Conservation (phyloP, 2,888 invertebrate genomes). For the Sepiola atlantica region DNA sequence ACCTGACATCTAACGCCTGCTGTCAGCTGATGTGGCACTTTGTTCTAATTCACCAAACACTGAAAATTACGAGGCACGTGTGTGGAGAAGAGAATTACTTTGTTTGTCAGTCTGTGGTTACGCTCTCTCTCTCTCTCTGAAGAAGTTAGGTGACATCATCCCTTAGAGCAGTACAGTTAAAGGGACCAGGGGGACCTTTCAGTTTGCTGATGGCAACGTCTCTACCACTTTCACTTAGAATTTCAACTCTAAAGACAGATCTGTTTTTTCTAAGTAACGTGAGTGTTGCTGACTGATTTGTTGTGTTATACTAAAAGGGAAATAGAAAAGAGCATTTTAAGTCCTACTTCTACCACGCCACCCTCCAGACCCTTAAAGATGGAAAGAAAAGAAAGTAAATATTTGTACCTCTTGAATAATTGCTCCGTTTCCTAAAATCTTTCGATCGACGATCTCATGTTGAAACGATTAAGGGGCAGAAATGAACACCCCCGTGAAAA, state of each 20-base stretch:
- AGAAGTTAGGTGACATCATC: neutral
- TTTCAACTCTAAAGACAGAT: neutral
- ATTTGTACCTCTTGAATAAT: neutral
- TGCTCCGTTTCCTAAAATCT: neutral
- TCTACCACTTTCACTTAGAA: neutral
- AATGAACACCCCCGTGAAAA: neutral
- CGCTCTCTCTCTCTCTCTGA: neutral
- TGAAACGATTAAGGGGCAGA: slow-evolving; percentile 13
- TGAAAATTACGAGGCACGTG: neutral
- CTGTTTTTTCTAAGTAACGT: neutral
- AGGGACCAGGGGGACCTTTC: neutral
- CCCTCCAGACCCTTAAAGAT: neutral
- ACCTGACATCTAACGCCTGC: neutral
- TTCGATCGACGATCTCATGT: neutral
- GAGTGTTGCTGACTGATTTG: neutral
- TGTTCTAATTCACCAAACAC: neutral
- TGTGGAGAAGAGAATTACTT: neutral
- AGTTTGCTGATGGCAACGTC: neutral
- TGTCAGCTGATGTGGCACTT: slow-evolving; percentile 24
- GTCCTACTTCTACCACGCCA: neutral
- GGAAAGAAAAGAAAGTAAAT: neutral
- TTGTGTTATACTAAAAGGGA: neutral
- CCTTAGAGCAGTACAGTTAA: neutral
- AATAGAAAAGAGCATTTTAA: neutral
- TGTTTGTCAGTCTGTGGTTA: neutral